Evolutionary conservation across 2,888 invertebrate species (phyloP), one percentile per base, ranked within the genome.

Genomic region (Andricus curvator): DNA sequence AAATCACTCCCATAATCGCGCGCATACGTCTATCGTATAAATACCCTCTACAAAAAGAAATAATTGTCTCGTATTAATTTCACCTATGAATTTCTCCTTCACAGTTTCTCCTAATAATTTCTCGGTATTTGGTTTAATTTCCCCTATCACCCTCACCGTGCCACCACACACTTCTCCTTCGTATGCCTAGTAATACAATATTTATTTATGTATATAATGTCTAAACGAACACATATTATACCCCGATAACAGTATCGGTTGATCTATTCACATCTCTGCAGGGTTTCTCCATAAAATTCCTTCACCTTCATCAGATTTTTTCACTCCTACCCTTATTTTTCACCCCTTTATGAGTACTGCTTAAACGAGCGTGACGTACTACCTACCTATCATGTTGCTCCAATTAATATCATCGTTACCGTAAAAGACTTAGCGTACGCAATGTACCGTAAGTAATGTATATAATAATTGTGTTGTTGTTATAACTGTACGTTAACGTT

Each of bases 191-290:
- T 85, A 88, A 88, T 89, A 88, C 86, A 89, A 88, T 90, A 88
- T 85, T 88, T 90, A 90, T 88, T 89, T 89, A 89, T 84, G 82
- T 82, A 84, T 88, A 87, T 90, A 89, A 90, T 89, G 87, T 90
- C 91, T 91, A 91, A 91, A 91, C 90, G 91, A 91, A 91, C 90
- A 91, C 91, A 91, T 91, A 91, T 91, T 91, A 91, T 91, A 91
- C 88, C 89, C 89, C 91, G 86, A 89, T 91, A 90, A 91, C 88
- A 87, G 88, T 89, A 86, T 89, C 87, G 83, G 82, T 84, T 83
- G 81, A 82, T 65, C 80, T 56, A 51, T 79, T 66, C 64, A 51
- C 67, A 66, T 74, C 64, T 78, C 64, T 51, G 74, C 56, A 74
- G 22, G 74, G 33, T 74, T 56, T n/a, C 74, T 33, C 33, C 64